Percentiles rank a stretch among this genome's conserved stretches.
These are phyloP conservation scores for Oceanites oceanicus DNA, from an alignment of 2,113 vertebrate genomes.

Conservation along the genomic window DNA sequence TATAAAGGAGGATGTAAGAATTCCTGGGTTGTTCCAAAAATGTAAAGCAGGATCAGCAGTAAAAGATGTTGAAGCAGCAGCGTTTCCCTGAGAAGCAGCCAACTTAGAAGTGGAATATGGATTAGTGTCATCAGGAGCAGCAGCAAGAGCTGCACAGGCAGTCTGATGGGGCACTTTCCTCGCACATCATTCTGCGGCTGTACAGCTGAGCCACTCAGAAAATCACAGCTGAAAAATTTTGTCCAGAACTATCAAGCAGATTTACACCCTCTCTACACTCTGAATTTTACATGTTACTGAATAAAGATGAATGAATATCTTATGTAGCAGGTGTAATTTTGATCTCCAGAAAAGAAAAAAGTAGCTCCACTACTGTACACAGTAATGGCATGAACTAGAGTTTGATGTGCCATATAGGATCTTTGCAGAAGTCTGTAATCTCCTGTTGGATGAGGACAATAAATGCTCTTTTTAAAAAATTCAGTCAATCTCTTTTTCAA, in stretches of 20 bases:
- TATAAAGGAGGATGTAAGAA: constrained; percentile 21
- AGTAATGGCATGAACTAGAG: not conserved
- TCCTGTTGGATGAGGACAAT: not conserved
- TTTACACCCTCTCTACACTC: constrained; percentile 26
- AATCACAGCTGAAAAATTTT: constrained; percentile 53
- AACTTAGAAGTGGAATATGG: constrained; percentile 71
- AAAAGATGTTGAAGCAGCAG: constrained; percentile 63
- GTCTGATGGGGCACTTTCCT: constrained; percentile 48
- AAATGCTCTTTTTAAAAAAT: constrained; percentile 5
- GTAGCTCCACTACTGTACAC: not conserved
- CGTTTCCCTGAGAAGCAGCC: constrained; percentile 66
- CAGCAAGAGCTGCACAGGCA: constrained; percentile 55
- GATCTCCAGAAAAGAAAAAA: not conserved
- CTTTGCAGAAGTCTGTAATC: constrained; percentile 11
- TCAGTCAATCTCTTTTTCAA: not conserved
- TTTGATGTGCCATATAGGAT: not conserved
- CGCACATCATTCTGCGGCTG: not conserved
- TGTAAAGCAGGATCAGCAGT: constrained; percentile 68
- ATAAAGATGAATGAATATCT: constrained; percentile 62
- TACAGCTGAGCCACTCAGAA: constrained; percentile 59
- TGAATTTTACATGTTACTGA: constrained; percentile 44
- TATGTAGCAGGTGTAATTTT: constrained; percentile 27
- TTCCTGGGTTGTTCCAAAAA: constrained; percentile 56
- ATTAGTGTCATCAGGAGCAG: constrained; percentile 70
- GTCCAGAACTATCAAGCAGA: constrained; percentile 51